Base-by-base conservation (phyloP, 2,113 vertebrate genomes). In the Lophura nycthemera region DNA sequence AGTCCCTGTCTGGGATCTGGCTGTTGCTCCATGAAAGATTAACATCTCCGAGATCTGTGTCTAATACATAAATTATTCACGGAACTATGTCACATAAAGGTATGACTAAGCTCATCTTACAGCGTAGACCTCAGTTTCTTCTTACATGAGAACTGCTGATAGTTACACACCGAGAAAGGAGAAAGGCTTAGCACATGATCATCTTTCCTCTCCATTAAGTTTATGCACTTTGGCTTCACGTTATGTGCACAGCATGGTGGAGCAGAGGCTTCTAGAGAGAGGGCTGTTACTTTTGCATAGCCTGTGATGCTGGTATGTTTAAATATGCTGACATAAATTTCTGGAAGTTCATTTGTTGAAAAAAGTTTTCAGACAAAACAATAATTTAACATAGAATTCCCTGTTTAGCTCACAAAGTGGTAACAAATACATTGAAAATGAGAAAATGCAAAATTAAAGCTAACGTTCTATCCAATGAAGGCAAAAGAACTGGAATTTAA, bases 1-100 rank as follows among this genome's bases (percentile, higher is more conserved):
- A 14, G 65, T 4, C 88, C 75, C 90, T 48, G 18, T 12, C 86
- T 86, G 90, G 60, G 80, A 61, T 75, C 86, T 29, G 57, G 36
- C 61, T 81, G 10, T 64, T 75, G 66, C 86, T 86, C 73, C 10
- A 2, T 93, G 94, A 94, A 92, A 34, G 92, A 96, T 92, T 27
- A 95, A 29, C 93, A 89, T 34, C 90, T 96, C 95, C 1, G 0
- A 78, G 90, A 59, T 84, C 83, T 45, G 77, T 86, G 83, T 72
- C 90, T 21, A 66, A 32, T 40, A 48, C 83, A 96, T 95, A 76
- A 95, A 94, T 96, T 95, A 92, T 93, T 92, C 92, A 89, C 61
- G 4, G 88, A 67, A 11, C n/a, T 3, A 1, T 95, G 95, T 92
- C 95, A 90, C 70, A 38, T 38, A 36, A 52, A 92, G 88, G 59